phyloP scores from a whole-genome alignment of 2,888 invertebrate genomes.

The Spialia ferax region DNA sequence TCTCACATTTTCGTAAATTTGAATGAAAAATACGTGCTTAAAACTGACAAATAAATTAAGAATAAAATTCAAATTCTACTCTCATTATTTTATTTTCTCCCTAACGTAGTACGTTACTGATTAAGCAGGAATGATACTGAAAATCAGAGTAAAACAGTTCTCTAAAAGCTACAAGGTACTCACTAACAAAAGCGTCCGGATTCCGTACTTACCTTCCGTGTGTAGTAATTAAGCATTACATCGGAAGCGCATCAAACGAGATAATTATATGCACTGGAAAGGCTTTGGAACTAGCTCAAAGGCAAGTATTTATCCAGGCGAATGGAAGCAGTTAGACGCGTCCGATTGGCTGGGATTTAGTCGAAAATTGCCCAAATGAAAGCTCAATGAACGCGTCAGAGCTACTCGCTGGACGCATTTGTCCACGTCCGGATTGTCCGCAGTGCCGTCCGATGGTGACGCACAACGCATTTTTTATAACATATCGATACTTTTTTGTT shows the following conservation, averaged over 20 bases:
- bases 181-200: neutral
- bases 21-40: neutral
- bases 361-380: slow-evolving; percentile 85
- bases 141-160: too few species aligned
- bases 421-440: slow-evolving; percentile 83
- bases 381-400: slow-evolving; percentile 85
- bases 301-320: slow-evolving; percentile 65
- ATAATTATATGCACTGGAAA: slow-evolving; percentile 35
- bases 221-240: slow-evolving; percentile 25
- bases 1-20: neutral
- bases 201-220: neutral
- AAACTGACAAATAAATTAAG: too few species aligned
- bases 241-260: slow-evolving; percentile 37
- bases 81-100: too few species aligned
- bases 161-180: too few species aligned
- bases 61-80: too few species aligned
- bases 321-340: slow-evolving; percentile 66
- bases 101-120: too few species aligned
- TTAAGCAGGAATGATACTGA: too few species aligned
- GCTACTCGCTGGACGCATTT: slow-evolving; percentile 80
- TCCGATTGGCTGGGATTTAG: slow-evolving; percentile 70
- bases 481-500: slow-evolving; percentile 17
- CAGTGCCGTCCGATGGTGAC: slow-evolving; percentile 77
- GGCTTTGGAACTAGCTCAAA: slow-evolving; percentile 49
- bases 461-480: slow-evolving; percentile 40